Base-by-base conservation (phyloP, 2,797 vertebrate genomes). In the Spondyliosoma cantharus region DNA sequence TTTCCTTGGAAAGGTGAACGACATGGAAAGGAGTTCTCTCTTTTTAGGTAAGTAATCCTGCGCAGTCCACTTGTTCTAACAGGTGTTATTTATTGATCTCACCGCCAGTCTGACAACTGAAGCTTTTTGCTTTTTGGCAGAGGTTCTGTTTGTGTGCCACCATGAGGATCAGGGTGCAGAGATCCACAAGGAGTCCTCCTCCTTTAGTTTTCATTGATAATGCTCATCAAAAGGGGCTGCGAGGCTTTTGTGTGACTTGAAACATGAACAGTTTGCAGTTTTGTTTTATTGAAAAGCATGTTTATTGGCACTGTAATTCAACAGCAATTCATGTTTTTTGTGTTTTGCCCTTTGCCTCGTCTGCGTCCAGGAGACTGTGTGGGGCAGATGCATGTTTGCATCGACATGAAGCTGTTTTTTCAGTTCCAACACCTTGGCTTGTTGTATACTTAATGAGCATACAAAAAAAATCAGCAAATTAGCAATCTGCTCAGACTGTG, bases 11-110 rank as follows among this genome's bases (percentile, higher is more conserved):
- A 65, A 90, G 82, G 79, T 82, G 87, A 82, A 68, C 82, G 81
- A 86, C 66, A 93, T 93, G 91, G 89, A 91, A 83, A 90, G 74
- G 82, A 91, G 77, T 77, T 83, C 29, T 78, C 54, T 64, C 42
- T 80, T 85, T 88, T 22, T 80, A 91, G 92, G 93, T 94, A 90
- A 91, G 90, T 61, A 27, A 84, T 22, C 5, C 5, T n/a, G 19
- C 61, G 0, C 11, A 16, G 13, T 66, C 42, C 20, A 0, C 19
- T 2, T 61, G 68, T 45, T 61, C 53, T 54, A 71, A 74, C 58
- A 83, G 72, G 59, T 80, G 63, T 66, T 7, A 12, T 37, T 56
- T 46, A 14, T 20, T 58, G 19, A 67, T 24, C 43, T 67, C 16
- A 11, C 24, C 11, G 52, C 13, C 13, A 20, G 0, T 8, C 52